Conservation (phyloP, 2,113 vertebrate genomes). For the Nerophis lumbriciformis region DNA sequence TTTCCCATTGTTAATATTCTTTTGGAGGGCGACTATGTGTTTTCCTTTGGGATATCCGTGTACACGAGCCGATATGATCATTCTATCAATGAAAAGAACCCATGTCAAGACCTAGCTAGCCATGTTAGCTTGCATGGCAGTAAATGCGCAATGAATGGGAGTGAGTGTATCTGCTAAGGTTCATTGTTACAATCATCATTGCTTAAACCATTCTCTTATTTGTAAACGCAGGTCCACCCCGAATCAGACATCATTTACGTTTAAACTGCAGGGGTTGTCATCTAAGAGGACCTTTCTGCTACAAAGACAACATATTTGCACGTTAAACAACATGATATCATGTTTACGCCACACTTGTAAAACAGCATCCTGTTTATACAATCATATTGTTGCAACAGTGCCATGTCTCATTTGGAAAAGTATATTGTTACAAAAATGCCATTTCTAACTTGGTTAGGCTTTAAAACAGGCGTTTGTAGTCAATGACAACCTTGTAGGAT, state of each 20-base stretch:
- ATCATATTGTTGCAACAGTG: neutral
- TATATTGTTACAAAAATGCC: neutral
- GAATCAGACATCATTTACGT: neutral
- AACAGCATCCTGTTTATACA: too few species aligned
- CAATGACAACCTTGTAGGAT: neutral
- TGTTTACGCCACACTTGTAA: neutral
- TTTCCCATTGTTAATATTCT: neutral
- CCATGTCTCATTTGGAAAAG: neutral
- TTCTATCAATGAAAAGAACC: neutral
- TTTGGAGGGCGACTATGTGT: neutral
- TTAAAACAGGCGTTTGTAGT: neutral
- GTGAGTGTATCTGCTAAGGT: neutral
- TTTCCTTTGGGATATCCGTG: accelerated
- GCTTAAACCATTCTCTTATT: neutral
- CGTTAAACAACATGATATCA: neutral
- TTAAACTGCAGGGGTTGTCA: neutral
- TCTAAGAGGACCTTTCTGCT: neutral
- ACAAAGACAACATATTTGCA: neutral
- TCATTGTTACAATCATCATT: neutral
- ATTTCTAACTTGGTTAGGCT: neutral
- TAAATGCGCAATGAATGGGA: slow-evolving; percentile 8
- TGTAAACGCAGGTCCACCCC: neutral
- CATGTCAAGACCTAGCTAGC: slow-evolving; percentile 29
- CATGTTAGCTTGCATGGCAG: slow-evolving; percentile 32
- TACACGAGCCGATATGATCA: neutral